Percentiles rank a stretch among this genome's conserved stretches.
phyloP scores from a whole-genome alignment of 2,113 vertebrate genomes.

The Dryoscopus gambensis region DNA sequence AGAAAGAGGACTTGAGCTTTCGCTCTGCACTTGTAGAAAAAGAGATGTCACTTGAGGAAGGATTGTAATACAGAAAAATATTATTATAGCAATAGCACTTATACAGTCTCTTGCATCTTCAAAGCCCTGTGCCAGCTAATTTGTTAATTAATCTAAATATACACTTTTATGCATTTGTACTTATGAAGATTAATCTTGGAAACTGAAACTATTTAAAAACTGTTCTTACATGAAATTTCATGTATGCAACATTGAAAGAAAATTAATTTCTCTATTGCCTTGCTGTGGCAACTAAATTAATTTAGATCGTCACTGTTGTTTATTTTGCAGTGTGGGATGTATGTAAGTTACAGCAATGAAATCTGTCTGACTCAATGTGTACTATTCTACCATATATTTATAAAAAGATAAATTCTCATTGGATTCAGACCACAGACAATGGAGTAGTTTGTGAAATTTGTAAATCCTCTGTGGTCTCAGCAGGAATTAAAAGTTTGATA shows the following conservation, averaged over 20 bases:
- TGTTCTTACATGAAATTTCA: background rate
- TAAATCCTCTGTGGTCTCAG: background rate
- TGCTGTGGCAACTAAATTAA: background rate
- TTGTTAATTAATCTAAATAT: background rate
- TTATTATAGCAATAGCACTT: background rate
- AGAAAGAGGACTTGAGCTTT: background rate
- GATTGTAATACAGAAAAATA: slow-evolving; percentile 2
- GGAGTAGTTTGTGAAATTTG: background rate
- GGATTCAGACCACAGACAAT: background rate
- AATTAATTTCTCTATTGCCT: background rate
- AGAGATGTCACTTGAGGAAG: background rate
- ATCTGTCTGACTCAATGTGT: background rate
- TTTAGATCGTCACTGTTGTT: background rate
- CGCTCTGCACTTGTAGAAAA: background rate
- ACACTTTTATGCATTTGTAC: background rate
- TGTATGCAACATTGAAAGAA: background rate
- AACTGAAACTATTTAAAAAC: background rate
- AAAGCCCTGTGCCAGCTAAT: background rate
- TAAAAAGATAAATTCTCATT: background rate
- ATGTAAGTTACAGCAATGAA: background rate
- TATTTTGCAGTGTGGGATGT: background rate
- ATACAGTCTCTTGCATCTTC: background rate
- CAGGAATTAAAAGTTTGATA: background rate
- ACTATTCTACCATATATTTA: background rate
- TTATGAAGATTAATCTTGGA: background rate